phyloP scores from a whole-genome alignment of 2,113 vertebrate genomes.

The Eubucco bourcierii region DNA sequence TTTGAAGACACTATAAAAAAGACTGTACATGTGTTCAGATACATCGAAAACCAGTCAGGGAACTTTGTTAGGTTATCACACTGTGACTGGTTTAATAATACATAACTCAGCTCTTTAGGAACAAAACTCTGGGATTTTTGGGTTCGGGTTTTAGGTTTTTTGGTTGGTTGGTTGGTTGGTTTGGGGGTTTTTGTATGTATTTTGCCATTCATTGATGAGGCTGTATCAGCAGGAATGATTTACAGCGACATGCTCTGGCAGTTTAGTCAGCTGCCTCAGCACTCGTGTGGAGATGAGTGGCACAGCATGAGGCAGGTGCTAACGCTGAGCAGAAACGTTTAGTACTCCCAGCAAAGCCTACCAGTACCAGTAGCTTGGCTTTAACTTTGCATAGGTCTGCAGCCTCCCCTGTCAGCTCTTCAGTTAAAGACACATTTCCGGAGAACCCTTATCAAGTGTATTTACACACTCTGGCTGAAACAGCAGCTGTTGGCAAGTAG shows the following conservation, averaged over 20 bases:
- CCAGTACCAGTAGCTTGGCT: conserved; percentile 57
- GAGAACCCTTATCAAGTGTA: neutral
- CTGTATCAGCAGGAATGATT: conserved; percentile 30
- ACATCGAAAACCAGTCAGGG: neutral
- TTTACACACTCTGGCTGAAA: neutral
- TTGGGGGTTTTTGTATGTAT: neutral
- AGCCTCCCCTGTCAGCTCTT: conserved; percentile 37
- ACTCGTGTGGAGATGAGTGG: conserved; percentile 71
- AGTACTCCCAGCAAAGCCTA: conserved; percentile 43
- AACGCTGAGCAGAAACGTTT: conserved; percentile 71
- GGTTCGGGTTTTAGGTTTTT: fast-evolving
- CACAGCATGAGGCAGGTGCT: conserved; percentile 60
- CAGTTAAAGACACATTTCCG: neutral
- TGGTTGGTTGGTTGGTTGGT: neutral
- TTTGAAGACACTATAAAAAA: neutral
- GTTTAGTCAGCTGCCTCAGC: conserved; percentile 47
- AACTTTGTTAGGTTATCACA: neutral
- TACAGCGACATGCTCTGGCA: conserved; percentile 40
- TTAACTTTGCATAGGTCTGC: conserved; percentile 27
- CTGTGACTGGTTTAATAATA: neutral
- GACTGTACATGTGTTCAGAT: neutral
- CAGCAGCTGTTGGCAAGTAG: neutral
- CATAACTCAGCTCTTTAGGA: neutral
- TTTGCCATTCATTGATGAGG: conserved; percentile 63
- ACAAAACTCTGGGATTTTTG: neutral